Conservation (phyloP, 2,888 invertebrate species). For the Acanthosoma haemorrhoidale region DNA sequence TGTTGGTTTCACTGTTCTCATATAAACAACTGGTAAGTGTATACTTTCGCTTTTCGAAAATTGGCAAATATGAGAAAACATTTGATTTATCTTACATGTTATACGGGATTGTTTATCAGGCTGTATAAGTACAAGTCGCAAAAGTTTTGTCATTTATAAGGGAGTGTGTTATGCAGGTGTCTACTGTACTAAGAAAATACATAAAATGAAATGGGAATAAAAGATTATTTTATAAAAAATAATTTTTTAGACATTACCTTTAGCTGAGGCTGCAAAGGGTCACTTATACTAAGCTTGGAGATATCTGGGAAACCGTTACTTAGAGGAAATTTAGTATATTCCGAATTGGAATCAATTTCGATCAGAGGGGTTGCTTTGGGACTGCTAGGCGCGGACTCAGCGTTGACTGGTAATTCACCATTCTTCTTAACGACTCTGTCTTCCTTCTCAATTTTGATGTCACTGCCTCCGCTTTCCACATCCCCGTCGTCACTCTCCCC, state of each 20-base stretch:
- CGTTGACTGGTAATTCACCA: not conserved
- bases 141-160: too few species aligned
- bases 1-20: too few species aligned
- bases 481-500: constrained; percentile 22
- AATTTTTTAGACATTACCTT: not conserved
- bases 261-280: not conserved
- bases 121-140: too few species aligned
- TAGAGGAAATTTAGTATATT: not conserved
- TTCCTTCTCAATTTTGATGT: not conserved
- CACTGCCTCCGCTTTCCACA: constrained; percentile 20
- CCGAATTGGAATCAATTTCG: not conserved
- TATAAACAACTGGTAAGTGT: too few species aligned
- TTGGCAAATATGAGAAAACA: too few species aligned
- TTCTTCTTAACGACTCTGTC: not conserved
- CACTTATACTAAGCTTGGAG: not conserved
- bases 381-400: not conserved
- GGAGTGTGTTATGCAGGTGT: too few species aligned
- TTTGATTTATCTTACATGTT: too few species aligned
- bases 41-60: too few species aligned
- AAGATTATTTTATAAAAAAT: not conserved
- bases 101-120: too few species aligned
- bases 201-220: too few species aligned
- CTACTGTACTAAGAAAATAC: too few species aligned
- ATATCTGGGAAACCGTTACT: constrained; percentile 16
- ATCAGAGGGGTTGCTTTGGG: not conserved